Evolutionary conservation across 2,113 vertebrate species (phyloP).

Genomic region (Struthidea cinerea): DNA sequence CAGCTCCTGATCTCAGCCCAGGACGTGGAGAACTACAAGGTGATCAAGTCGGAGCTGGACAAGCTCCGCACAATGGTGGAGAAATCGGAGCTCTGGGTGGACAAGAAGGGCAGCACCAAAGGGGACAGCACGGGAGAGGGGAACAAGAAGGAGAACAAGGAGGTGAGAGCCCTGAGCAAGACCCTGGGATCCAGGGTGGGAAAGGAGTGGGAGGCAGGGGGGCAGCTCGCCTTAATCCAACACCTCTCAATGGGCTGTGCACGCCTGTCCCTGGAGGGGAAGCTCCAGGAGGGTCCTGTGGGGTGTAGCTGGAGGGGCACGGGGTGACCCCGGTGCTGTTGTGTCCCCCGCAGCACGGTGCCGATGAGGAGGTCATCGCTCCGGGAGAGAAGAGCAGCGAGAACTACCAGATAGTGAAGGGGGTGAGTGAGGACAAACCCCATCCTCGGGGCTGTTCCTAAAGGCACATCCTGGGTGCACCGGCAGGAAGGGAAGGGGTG

Average conservation of each 20-base stretch:
- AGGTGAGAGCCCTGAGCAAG: conserved; percentile 56
- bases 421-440: conserved; percentile 69
- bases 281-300: neutral
- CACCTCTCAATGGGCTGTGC: neutral
- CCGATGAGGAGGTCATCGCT: conserved; percentile 73
- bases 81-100: conserved; percentile 97
- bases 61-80: conserved; percentile 94
- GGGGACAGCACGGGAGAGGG: conserved; percentile 71
- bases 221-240: neutral
- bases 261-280: neutral
- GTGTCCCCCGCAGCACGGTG: conserved; percentile 27
- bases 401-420: conserved; percentile 92
- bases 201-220: neutral
- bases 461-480: fast-evolving
- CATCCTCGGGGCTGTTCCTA: neutral
- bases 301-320: neutral
- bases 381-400: conserved; percentile 87
- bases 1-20: conserved; percentile 93
- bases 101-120: conserved; percentile 85
- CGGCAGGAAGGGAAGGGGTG: neutral
- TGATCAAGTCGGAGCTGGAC: conserved; percentile 92
- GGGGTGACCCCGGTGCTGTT: neutral
- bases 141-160: conserved; percentile 80
- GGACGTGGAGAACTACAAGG: conserved; percentile 97
- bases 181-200: fast-evolving